These are phyloP conservation scores for Pipistrellus pygmaeus DNA, from an alignment of 2,797 vertebrate species.

Conservation along the genomic window DNA sequence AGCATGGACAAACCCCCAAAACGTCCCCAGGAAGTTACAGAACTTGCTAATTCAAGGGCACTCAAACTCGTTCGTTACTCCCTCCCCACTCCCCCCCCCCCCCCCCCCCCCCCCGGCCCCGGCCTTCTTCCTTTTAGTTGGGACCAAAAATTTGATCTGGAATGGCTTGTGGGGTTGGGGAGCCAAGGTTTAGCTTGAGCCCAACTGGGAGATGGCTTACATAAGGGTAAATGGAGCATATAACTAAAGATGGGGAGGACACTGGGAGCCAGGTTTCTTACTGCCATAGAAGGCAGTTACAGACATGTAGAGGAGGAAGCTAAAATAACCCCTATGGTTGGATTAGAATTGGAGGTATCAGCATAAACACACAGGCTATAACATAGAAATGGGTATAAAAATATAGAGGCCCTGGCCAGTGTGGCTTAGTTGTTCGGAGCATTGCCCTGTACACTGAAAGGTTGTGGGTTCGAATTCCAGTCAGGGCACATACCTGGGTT, in stretches of 20 bases:
- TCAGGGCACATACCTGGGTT: not conserved
- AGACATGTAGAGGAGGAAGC: not conserved
- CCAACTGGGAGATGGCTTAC: not conserved
- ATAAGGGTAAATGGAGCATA: not conserved
- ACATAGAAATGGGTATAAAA: not conserved
- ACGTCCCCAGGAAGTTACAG: not conserved
- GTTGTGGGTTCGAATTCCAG: not conserved
- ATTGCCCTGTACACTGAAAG: not conserved
- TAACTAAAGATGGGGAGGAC: not conserved
- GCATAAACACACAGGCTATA: not conserved
- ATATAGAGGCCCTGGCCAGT: not conserved
- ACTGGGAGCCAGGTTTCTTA: not conserved
- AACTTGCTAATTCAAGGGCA: not conserved
- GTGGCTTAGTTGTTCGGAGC: not conserved
- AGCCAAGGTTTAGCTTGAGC: not conserved
- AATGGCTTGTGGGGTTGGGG: not conserved
- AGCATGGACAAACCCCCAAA: not conserved
- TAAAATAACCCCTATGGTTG: not conserved
- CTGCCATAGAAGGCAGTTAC: not conserved
- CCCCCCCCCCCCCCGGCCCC: not conserved
- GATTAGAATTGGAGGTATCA: not conserved
- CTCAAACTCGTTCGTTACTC: not conserved
- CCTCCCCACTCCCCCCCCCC: no score
- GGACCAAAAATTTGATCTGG: not conserved
- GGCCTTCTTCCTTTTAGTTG: not conserved